Percentiles rank a stretch among this genome's conserved stretches.
These are phyloP conservation scores for Nanorana parkeri DNA, from an alignment of 2,113 vertebrate genomes.

Conservation along the genomic window DNA sequence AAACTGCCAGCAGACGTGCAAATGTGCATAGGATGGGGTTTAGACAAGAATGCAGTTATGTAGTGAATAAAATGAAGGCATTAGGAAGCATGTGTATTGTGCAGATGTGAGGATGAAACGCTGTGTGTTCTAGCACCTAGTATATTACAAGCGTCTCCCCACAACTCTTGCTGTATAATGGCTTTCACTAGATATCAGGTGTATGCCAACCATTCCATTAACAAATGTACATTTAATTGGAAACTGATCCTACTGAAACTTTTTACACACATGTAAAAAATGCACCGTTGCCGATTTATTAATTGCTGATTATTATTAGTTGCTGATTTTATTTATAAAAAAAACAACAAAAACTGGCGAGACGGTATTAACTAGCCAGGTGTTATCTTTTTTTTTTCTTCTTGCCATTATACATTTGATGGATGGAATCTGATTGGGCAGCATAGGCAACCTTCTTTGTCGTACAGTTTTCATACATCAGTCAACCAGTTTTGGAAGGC, in stretches of 20 bases:
- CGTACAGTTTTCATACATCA: no score
- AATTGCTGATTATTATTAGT: no score
- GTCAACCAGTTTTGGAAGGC: no score
- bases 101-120: constrained; percentile 43
- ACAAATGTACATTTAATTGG: background rate
- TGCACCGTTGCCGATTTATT: no score
- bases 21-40: constrained; percentile 57
- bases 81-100: constrained; percentile 33
- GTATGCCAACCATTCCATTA: constrained; percentile 1
- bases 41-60: constrained; percentile 48
- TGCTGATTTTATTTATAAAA: no score
- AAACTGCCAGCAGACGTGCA: constrained; percentile 56
- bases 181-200: constrained; percentile 29
- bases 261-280: no score
- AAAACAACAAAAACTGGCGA: no score
- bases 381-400: no score
- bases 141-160: constrained; percentile 15
- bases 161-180: background rate
- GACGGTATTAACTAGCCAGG: no score
- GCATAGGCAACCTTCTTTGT: no score
- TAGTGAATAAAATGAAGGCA: constrained; percentile 43
- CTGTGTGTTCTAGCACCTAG: constrained; percentile 34
- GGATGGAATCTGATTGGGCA: no score
- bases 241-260: background rate
- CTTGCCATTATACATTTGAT: no score